These are phyloP conservation scores for Heliangelus exortis DNA, from an alignment of 2,797 vertebrate genomes.

Conservation along the genomic window DNA sequence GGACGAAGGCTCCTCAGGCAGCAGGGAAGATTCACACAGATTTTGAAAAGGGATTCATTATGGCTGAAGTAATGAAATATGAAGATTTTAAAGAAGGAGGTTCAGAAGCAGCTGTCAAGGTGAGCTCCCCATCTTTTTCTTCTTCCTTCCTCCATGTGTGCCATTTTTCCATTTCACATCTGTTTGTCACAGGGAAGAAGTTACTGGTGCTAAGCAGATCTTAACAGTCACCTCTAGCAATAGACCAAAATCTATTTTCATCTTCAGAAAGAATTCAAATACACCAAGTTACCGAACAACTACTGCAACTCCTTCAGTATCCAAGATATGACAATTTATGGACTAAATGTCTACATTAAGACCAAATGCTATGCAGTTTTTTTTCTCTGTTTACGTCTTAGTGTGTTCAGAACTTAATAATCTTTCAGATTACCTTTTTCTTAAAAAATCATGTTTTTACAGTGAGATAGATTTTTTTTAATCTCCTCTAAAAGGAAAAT, in stretches of 20 bases:
- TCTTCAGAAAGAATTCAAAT: conserved; percentile 84
- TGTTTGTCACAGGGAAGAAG: conserved; percentile 74
- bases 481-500: background rate
- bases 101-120: conserved; percentile 92
- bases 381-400: background rate
- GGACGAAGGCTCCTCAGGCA: conserved; percentile 93
- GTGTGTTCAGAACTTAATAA: background rate
- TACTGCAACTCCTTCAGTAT: background rate
- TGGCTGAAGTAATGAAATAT: conserved; percentile 98
- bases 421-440: background rate
- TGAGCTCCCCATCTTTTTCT: conserved; percentile 73
- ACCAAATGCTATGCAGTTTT: background rate
- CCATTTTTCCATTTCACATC: conserved; percentile 27
- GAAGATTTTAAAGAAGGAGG: conserved; percentile 96
- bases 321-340: background rate
- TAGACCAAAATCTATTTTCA: conserved; percentile 73
- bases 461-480: background rate
- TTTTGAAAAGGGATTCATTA: conserved; percentile 97
- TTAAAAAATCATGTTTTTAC: background rate
- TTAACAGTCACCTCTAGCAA: conserved; percentile 77
- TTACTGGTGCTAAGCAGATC: conserved; percentile 80
- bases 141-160: background rate
- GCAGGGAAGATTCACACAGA: conserved; percentile 93
- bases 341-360: background rate
- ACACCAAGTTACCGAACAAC: background rate